Base-by-base conservation (phyloP, 92 coral and sea anemone genomes). In the Palythoa grandiflora region DNA sequence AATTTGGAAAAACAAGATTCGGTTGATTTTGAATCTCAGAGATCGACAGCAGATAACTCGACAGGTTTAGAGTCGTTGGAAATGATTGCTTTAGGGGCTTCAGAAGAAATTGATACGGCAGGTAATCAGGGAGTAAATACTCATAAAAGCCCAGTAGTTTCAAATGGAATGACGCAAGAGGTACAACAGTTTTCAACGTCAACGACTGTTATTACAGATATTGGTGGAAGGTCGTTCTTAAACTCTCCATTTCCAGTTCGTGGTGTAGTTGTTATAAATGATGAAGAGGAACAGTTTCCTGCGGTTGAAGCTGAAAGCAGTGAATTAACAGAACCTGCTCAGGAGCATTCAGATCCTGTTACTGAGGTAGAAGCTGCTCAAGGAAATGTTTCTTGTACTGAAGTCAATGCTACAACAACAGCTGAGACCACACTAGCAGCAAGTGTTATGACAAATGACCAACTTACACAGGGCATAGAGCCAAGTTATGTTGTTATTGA, bases 401-500 rank as follows among this genome's bases (percentile, higher is more conserved):
- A 77, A 28, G 51, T 52, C 20, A 52, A 53, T 53, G n/a, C 40
- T 77, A 40, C n/a, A 53, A 51, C 37, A 21, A 20, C 16, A 8
- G 83, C 61, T 3, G 80, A 53, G 51, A 52, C 83, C 1, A 9
- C 63, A 28, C 63, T 51, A 1, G 38, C 65, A 0, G 83, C 68
- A 2, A 77, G n/a, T 36, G 80, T 76, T 47, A 61, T 80, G 37
- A 44, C 85, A 38, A 80, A 60, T 48, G 73, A 66, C 39, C 85
- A 80, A 70, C 38, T 81, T 20, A 51, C 75, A 12, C 86, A 81
- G 63, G 47, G 36, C 20, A 47, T 63, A 12, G 96, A 92, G 9
- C 72, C 92, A 21, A 85, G 91, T 9, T 89, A 91, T 80, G 98
- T 94, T 7, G 92, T 94, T 55, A 90, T 94, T 38, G 98, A 94